Percentiles rank a stretch among this genome's conserved stretches.
phyloP scores from a whole-genome alignment of 1,140 invertebrate species.

The Cherax destructor region DNA sequence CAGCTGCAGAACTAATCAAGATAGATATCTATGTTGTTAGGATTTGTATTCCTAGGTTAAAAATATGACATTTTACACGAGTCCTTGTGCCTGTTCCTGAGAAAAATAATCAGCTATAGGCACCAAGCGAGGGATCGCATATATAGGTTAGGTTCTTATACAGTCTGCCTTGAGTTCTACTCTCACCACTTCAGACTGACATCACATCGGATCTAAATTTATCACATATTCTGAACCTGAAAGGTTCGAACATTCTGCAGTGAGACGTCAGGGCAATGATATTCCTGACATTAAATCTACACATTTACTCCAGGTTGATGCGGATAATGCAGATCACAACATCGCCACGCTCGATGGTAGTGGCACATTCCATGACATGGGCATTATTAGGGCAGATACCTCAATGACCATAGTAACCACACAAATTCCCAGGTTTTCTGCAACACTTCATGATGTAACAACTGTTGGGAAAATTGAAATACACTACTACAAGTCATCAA shows the following conservation, averaged over 20 bases:
- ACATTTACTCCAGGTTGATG: no score
- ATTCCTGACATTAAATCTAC: no score
- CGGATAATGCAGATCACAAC: no score
- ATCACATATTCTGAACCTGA: not conserved
- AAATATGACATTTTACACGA: not conserved
- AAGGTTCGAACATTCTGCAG: no score
- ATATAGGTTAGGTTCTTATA: slow-evolving; percentile 15
- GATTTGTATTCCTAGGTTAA: slow-evolving; percentile 4
- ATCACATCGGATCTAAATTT: slow-evolving; percentile 22
- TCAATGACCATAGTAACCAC: not conserved
- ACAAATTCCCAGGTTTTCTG: not conserved
- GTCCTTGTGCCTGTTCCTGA: slow-evolving; percentile 6
- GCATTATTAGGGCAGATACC: not conserved
- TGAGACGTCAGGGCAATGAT: no score
- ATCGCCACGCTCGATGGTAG: no score
- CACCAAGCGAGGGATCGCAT: not conserved
- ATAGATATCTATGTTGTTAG: not conserved
- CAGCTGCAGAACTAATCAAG: no score
- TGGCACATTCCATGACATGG: slow-evolving; percentile 2
- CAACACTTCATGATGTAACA: not conserved
- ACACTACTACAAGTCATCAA: slow-evolving; percentile 14
- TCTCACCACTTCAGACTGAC: slow-evolving; percentile 27
- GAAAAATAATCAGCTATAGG: slow-evolving; percentile 2
- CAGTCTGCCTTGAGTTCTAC: slow-evolving; percentile 13
- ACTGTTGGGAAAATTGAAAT: slow-evolving; percentile 11